phyloP scores from a whole-genome alignment of 2,888 invertebrate species.

The Phania funesta region DNA sequence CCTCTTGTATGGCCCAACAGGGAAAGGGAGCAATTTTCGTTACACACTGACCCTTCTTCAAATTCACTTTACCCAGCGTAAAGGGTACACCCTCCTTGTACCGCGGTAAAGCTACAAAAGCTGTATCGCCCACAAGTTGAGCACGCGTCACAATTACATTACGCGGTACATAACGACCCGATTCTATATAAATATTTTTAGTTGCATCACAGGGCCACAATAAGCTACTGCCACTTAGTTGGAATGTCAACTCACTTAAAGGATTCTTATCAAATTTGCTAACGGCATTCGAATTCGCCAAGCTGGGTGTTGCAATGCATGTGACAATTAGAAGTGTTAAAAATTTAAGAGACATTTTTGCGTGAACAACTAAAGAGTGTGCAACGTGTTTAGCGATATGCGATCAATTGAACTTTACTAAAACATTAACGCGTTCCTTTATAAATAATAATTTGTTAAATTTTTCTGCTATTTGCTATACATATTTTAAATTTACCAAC shows the following conservation, averaged over 20 bases:
- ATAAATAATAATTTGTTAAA: slow-evolving; percentile 48
- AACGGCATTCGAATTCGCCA: slow-evolving; percentile 10
- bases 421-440: slow-evolving; percentile 54
- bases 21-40: slow-evolving; percentile 84
- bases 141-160: slow-evolving; percentile 84
- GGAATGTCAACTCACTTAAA: slow-evolving; percentile 75
- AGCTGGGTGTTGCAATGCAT: background rate
- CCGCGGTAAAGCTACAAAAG: slow-evolving; percentile 83
- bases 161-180: slow-evolving; percentile 83
- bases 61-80: slow-evolving; percentile 82
- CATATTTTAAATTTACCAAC: background rate
- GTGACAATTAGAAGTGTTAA: slow-evolving; percentile 30
- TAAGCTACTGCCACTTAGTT: slow-evolving; percentile 79
- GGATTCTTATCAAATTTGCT: slow-evolving; percentile 73
- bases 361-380: background rate
- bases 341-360: slow-evolving; percentile 19
- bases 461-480: background rate
- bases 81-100: slow-evolving; percentile 84
- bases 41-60: slow-evolving; percentile 81
- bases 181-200: slow-evolving; percentile 82
- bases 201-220: slow-evolving; percentile 83
- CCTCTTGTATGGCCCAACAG: slow-evolving; percentile 86
- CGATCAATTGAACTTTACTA: slow-evolving; percentile 45
- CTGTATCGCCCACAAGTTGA: slow-evolving; percentile 83
- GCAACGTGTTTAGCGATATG: slow-evolving; percentile 4